phyloP scores from a whole-genome alignment of 2,888 invertebrate species.

The Trissolcus brochymenae region DNA sequence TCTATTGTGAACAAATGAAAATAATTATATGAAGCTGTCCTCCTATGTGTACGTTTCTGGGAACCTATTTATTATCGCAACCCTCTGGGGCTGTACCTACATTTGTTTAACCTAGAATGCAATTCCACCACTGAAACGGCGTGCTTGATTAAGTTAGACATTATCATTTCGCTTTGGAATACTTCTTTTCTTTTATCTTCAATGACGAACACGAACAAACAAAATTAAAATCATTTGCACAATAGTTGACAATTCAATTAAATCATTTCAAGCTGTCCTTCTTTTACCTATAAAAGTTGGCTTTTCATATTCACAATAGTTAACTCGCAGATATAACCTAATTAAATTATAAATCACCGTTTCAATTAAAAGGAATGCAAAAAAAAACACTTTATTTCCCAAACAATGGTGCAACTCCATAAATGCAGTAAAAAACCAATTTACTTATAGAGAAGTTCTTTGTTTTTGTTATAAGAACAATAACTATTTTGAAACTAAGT shows the following conservation, averaged over 20 bases:
- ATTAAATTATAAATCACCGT: no score
- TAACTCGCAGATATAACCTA: no score
- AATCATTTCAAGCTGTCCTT: no score
- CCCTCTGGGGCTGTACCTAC: conserved; percentile 43
- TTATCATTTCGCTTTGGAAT: conserved; percentile 42
- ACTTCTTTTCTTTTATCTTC: conserved; percentile 12
- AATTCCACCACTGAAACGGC: conserved; percentile 30
- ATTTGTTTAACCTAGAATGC: conserved; percentile 51
- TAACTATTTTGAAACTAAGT: not conserved
- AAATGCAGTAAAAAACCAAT: no score
- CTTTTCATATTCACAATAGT: no score
- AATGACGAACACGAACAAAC: conserved; percentile 15
- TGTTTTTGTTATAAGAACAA: not conserved
- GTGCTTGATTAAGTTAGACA: conserved; percentile 49
- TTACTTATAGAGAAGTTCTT: not conserved
- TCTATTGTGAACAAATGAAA: conserved; percentile 49
- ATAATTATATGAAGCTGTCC: conserved; percentile 49
- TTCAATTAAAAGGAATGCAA: no score
- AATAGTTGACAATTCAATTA: conserved; percentile 4
- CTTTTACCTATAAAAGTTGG: no score
- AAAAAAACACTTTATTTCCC: no score
- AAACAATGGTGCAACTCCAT: no score
- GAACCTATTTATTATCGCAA: conserved; percentile 52
- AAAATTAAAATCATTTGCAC: conserved; percentile 10
- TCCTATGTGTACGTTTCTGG: conserved; percentile 38